These are phyloP conservation scores for Conistra vaccinii DNA, from an alignment of 2,888 invertebrate genomes.

Conservation along the genomic window DNA sequence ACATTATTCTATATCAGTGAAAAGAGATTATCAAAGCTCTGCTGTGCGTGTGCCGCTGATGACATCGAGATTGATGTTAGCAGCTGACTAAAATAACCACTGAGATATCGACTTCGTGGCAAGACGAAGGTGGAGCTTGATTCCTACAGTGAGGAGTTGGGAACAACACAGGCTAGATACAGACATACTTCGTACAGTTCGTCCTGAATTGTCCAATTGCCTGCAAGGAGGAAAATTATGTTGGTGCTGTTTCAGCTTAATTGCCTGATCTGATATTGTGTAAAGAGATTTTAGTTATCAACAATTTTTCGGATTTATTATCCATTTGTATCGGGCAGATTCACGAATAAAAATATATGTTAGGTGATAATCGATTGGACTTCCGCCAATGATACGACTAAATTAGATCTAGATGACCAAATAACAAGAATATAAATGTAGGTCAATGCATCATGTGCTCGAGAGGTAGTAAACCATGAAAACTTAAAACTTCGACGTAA, in stretches of 20 bases:
- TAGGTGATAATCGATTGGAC: slow-evolving; percentile 16
- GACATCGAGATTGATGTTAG: background rate
- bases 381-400: background rate
- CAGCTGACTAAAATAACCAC: background rate
- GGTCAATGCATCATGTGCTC: background rate
- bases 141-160: background rate
- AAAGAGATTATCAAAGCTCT: background rate
- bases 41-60: background rate
- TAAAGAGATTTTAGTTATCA: background rate
- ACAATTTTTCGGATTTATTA: background rate
- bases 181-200: background rate
- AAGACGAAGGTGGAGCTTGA: background rate
- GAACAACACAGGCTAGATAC: background rate
- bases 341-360: background rate
- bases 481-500: background rate
- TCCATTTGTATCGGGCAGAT: background rate
- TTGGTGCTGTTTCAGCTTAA: background rate
- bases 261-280: background rate
- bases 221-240: background rate
- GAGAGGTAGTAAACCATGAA: background rate
- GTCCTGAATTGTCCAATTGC: background rate
- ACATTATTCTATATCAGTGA: background rate
- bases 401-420: slow-evolving; percentile 2
- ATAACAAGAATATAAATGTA: background rate
- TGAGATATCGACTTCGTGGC: background rate